Base-by-base conservation (phyloP, 2,888 invertebrate genomes). In the Punctoribates punctum region DNA sequence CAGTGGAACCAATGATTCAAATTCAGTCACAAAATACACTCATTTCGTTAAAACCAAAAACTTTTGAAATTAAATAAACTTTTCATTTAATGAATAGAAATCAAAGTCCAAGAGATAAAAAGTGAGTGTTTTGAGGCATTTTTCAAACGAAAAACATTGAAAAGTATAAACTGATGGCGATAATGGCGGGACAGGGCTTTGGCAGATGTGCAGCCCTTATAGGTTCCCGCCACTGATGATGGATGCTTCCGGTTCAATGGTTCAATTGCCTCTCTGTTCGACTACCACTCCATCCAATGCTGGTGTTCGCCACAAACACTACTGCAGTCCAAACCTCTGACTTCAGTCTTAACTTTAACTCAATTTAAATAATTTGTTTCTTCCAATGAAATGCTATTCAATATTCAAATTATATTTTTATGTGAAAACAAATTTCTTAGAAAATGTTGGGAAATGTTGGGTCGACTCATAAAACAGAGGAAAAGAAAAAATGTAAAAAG, bases 201-300 rank as follows among this genome's bases (percentile, higher is more conserved):
- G 62, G 62, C 62, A 62, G 62, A 62, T 62, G 62, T 62, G 29
- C 62, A 9, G 23, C 25, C 29, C 62, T 62, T 62, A 62, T 62
- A 29, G 62, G 62, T 62, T 62, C 62, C 62, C 62, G 62, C 62
- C 62, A 62, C 27, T 62, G 62, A 62, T 62, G 62, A 62, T 62
- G 62, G 62, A 62, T 62, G 62, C 62, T 62, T 62, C 62, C 62
- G 62, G 62, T 62, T 62, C 62, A 62, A 62, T 34, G 34, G 62
- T 29, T 62, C 62, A 62, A 62, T 57, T 62, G 62, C 62, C 62
- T 62, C 62, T 29, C 27, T 29, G 62, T 34, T 57, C 25, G 23
- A 57, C 34, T 34, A 34, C 34, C 34, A 17, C 62, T 62, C 62
- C 23, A 62, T 34, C 20, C 57, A 20, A 57, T 57, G 57, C 57